A percentile compares a stretch with the other conserved stretches of the same genome.
Conservation (phyloP, 2,888 invertebrate species). For the Agrenia bidenticulata region DNA sequence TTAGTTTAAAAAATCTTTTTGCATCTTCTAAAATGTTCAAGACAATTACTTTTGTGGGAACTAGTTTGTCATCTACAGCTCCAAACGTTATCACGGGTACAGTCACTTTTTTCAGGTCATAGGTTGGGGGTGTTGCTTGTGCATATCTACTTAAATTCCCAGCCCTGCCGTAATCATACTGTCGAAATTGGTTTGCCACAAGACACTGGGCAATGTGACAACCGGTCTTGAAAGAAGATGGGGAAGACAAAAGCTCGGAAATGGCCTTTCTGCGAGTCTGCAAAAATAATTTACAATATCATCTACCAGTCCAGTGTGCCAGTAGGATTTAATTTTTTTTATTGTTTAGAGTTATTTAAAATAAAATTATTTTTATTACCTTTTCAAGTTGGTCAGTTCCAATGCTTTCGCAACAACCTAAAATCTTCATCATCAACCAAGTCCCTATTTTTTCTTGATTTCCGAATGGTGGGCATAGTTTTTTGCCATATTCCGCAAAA, state of each 20-base stretch:
- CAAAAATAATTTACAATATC: background rate
- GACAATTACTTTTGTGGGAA: background rate
- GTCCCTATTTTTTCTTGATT: slow-evolving; percentile 1
- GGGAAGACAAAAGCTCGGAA: background rate
- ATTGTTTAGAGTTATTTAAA: too few relatives aligned
- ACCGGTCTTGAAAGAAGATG: slow-evolving; percentile 3
- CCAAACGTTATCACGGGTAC: slow-evolving; percentile 2
- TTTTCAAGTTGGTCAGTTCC: background rate
- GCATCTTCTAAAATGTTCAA: background rate
- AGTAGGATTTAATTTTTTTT: too few relatives aligned
- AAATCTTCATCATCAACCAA: background rate
- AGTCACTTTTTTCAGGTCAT: slow-evolving; percentile 64
- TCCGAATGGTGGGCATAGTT: background rate
- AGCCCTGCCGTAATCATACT: slow-evolving; percentile 68
- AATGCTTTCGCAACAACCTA: background rate
- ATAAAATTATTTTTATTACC: too few relatives aligned
- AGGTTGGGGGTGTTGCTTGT: slow-evolving; percentile 63
- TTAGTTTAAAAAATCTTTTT: background rate
- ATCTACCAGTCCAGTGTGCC: too few relatives aligned
- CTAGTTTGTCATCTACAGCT: background rate
- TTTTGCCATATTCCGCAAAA: background rate
- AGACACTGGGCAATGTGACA: slow-evolving; percentile 7
- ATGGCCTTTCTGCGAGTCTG: background rate
- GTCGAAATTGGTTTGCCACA: slow-evolving; percentile 55
- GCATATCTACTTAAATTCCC: slow-evolving; percentile 65